A percentile compares a stretch with the other conserved stretches of the same genome.
Evolutionary conservation across 2,888 invertebrate genomes (phyloP).

Genomic region (Hesperia comma): DNA sequence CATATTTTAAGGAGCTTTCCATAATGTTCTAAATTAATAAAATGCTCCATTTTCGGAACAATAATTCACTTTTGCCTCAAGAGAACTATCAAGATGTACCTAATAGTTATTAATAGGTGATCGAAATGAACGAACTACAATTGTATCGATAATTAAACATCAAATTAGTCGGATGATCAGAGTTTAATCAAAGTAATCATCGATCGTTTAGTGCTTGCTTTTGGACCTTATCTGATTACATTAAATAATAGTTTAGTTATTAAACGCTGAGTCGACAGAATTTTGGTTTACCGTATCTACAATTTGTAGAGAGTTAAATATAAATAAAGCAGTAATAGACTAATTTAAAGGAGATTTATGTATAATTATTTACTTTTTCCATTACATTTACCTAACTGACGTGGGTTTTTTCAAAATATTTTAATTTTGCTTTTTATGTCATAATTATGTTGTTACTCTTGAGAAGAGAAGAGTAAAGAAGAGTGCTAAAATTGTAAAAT

Average conservation of each 20-base stretch:
- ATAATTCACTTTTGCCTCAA: slow-evolving; percentile 18
- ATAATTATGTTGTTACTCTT: too few species aligned
- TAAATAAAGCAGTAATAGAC: too few species aligned
- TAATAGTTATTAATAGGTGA: slow-evolving; percentile 14
- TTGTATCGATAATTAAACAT: slow-evolving; percentile 22
- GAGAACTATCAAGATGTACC: slow-evolving; percentile 16
- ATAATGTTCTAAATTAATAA: too few species aligned
- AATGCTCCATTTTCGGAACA: not conserved
- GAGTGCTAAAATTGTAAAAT: too few species aligned
- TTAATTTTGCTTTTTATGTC: too few species aligned
- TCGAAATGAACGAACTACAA: slow-evolving; percentile 6
- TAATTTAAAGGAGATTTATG: too few species aligned
- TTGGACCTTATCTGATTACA: slow-evolving; percentile 16
- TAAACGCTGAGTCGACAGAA: not conserved
- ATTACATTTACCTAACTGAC: too few species aligned
- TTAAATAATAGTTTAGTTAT: slow-evolving; percentile 9
- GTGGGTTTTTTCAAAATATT: too few species aligned
- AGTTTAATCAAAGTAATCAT: slow-evolving; percentile 16
- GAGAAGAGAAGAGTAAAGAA: too few species aligned
- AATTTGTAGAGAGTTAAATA: not conserved
- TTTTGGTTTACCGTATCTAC: not conserved
- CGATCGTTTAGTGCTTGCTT: slow-evolving; percentile 2
- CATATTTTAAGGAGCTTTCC: too few species aligned
- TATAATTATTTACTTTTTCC: too few species aligned
- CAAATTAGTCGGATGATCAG: not conserved